Percentiles rank a stretch among this genome's conserved stretches.
phyloP scores from a whole-genome alignment of 2,113 vertebrate species.

The Callaeas wilsoni region DNA sequence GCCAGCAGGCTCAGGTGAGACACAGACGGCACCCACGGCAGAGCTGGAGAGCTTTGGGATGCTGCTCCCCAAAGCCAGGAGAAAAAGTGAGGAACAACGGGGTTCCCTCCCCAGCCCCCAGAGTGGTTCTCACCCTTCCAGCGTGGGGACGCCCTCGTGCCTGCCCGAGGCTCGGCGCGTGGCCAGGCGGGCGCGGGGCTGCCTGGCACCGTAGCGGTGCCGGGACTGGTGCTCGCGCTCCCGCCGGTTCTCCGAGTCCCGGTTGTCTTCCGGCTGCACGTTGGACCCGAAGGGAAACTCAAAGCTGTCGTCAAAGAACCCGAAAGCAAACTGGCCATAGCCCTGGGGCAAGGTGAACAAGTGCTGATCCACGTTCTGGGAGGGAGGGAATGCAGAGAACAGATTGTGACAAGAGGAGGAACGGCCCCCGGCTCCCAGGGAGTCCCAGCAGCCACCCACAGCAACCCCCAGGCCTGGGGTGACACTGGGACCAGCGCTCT shows the following conservation, averaged over 20 bases:
- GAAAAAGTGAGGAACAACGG: fast-evolving
- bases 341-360: constrained; percentile 88
- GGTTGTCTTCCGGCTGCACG: constrained; percentile 76
- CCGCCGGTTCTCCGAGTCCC: constrained; percentile 83
- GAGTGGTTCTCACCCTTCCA: constrained; percentile 81
- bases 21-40: fast-evolving
- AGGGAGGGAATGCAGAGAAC: neutral
- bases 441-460: neutral
- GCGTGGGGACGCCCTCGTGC: constrained; percentile 89
- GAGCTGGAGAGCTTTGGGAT: neutral
- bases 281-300: constrained; percentile 82
- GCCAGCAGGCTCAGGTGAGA: neutral
- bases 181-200: constrained; percentile 85
- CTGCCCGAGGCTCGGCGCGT: constrained; percentile 83
- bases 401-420: neutral
- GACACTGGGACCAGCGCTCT: neutral
- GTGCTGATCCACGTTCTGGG: constrained; percentile 84
- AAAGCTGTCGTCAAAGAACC: constrained; percentile 89
- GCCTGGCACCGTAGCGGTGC: constrained; percentile 86
- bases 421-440: neutral
- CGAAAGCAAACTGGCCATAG: constrained; percentile 89
- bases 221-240: constrained; percentile 88
- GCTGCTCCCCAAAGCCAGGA: fast-evolving
- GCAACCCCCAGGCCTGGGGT: neutral
- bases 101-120: neutral